Evolutionary conservation across 2,888 invertebrate genomes (phyloP), one percentile per base, ranked within the genome.

Genomic region (Magallana nippona): DNA sequence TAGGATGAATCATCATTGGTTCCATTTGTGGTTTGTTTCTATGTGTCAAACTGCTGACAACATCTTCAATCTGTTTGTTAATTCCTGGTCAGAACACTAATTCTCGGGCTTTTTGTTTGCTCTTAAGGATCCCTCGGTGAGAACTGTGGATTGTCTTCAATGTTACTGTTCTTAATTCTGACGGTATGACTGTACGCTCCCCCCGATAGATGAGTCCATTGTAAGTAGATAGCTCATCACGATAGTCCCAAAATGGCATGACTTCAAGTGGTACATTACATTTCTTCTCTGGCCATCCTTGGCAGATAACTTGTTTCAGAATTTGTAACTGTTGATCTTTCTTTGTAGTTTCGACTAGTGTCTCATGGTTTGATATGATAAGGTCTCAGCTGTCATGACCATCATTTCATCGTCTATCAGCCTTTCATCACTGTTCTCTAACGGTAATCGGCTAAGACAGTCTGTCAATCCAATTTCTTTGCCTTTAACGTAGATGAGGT

Each of bases 41-140:
- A 17, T 84, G 19, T 55, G 11, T 22, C 3, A 84, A 56, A 79
- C 55, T 27, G 27, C 81, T 78, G 10, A 86, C 82, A 15, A 83
- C 57, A 15, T 85, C 82, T 22, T 81, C 86, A n/a, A 86, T 86
- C 55, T 86, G 79, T 5, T 55, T 63, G 79, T 82, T 83, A 84
- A 87, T 87, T 44, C 86, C 87, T 2, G 86, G 82, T 85, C 87
- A 87, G 62, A 79, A 87, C n/a, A 87, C 57, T 2, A 83, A 27
- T 10, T 81, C 83, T 44, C 85, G 81, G 0, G 87, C 87, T n/a
- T 85, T 56, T 56, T 79, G 84, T 77, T 84, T 82, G 13, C 63
- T 84, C 78, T 84, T 86, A 0, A 79, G 57, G 0, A 83, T 82
- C 27, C 87, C 86, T 17, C n/a, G 27, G 79, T 86, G 86, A 8